Evolutionary conservation across 1,140 invertebrate genomes (phyloP).

Genomic region (Cecropterus lyciades): DNA sequence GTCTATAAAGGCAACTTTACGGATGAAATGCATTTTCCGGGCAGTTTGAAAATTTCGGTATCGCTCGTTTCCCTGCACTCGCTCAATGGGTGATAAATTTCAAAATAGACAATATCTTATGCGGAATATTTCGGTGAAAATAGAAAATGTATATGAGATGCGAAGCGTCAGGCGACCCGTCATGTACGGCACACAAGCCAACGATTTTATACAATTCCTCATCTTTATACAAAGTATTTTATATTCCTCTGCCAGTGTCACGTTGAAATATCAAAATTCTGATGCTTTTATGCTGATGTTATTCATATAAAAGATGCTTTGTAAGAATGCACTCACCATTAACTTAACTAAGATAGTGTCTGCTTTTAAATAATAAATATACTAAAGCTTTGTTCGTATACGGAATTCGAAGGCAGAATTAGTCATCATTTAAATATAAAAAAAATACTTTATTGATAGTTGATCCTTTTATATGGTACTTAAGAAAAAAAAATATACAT

Average conservation of each 20-base stretch:
- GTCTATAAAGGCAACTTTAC: slow-evolving; percentile 36
- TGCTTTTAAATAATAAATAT: not conserved
- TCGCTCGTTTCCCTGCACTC: slow-evolving; percentile 27
- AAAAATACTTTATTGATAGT: no score
- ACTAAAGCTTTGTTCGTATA: no score
- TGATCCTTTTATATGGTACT: no score
- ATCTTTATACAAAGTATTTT: slow-evolving; percentile 34
- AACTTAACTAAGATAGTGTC: not conserved
- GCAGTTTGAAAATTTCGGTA: slow-evolving; percentile 36
- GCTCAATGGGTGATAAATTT: slow-evolving; percentile 35
- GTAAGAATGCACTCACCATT: slow-evolving; percentile 5
- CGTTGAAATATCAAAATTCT: slow-evolving; percentile 28
- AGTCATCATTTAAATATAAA: no score
- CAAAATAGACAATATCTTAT: slow-evolving; percentile 37
- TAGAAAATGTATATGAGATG: slow-evolving; percentile 28
- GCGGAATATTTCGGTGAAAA: slow-evolving; percentile 24
- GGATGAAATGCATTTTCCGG: slow-evolving; percentile 37
- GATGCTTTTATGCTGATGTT: not conserved
- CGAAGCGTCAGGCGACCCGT: not conserved
- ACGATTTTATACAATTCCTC: slow-evolving; percentile 27
- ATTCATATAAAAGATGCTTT: slow-evolving; percentile 5
- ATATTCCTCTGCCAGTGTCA: slow-evolving; percentile 22
- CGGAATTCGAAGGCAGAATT: no score
- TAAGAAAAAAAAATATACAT: no score
- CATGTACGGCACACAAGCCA: slow-evolving; percentile 11